A percentile compares a stretch with the other conserved stretches of the same genome.
phyloP scores from a whole-genome alignment of 2,888 invertebrate genomes.

The Ophion costatus region DNA sequence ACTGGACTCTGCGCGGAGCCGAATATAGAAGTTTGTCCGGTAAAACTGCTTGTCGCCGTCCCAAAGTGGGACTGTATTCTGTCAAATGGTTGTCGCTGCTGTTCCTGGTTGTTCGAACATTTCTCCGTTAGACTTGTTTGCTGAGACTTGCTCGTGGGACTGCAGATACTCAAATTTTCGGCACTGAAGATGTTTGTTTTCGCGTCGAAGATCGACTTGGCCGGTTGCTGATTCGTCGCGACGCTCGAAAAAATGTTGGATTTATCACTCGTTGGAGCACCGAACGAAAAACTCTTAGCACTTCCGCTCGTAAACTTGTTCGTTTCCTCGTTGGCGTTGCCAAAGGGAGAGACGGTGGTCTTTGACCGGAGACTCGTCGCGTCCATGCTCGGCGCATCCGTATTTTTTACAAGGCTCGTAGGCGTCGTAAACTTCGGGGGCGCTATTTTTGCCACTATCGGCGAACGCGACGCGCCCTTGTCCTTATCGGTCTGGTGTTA shows the following conservation, averaged over 20 bases:
- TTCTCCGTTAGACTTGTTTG: neutral
- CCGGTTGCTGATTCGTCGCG: neutral
- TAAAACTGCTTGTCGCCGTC: neutral
- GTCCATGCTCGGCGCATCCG: neutral
- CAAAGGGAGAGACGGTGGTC: neutral
- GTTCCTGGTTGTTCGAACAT: neutral
- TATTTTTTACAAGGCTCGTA: neutral
- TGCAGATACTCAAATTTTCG: constrained; percentile 58
- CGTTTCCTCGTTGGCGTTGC: neutral
- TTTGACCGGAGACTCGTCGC: neutral
- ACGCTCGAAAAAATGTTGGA: constrained; percentile 11
- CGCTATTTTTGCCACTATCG: constrained; percentile 53
- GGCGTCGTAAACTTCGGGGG: constrained; percentile 51
- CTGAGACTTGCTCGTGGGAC: constrained; percentile 22
- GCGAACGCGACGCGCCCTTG: constrained; percentile 9
- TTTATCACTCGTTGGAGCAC: constrained; percentile 10
- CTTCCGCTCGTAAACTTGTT: constrained; percentile 30
- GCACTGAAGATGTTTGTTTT: constrained; percentile 25
- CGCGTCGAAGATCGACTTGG: constrained; percentile 11
- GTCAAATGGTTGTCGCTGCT: constrained; percentile 31
- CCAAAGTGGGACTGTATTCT: constrained; percentile 50
- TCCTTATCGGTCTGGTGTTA: constrained; percentile 1
- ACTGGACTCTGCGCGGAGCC: constrained; percentile 15
- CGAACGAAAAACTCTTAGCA: constrained; percentile 38
- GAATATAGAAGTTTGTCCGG: constrained; percentile 55